Evolutionary conservation across 53 echinoderm and acorn worm genomes (phyloP).

Genomic region (Antedon mediterranea): DNA sequence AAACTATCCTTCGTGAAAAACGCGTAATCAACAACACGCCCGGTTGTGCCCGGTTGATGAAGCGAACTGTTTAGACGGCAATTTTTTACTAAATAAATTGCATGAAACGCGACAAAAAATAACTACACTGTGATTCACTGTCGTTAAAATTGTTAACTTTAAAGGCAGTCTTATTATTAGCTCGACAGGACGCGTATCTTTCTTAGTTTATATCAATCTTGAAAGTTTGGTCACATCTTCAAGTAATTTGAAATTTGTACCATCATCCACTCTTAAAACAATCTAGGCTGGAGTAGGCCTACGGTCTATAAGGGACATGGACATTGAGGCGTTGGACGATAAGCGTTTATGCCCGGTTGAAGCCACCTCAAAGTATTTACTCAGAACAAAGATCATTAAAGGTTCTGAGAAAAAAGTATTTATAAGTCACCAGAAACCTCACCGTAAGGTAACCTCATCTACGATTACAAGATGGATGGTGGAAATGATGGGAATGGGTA

Average conservation of each 20-base stretch:
- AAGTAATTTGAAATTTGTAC: neutral
- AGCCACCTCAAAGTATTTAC: neutral
- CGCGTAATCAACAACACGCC: too few relatives aligned
- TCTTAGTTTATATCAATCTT: neutral
- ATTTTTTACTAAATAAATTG: too few relatives aligned
- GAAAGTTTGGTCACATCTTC: neutral
- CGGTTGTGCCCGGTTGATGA: too few relatives aligned
- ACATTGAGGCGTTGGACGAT: neutral
- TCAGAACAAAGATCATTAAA: neutral
- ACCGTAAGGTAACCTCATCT: neutral
- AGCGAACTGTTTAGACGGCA: too few relatives aligned
- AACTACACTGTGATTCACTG: neutral
- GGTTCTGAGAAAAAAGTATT: neutral
- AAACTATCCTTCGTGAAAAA: too few relatives aligned
- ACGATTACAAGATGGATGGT: neutral
- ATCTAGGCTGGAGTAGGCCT: neutral
- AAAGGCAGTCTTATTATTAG: neutral
- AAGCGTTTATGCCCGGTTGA: neutral
- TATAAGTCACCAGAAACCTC: neutral
- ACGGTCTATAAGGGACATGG: neutral
- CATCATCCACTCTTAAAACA: neutral
- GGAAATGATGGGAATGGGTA: neutral
- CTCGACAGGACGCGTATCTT: neutral
- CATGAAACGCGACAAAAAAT: too few relatives aligned
- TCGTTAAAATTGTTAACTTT: neutral